Evolutionary conservation across 37 sponge, comb jelly and placozoan species (phyloP), one percentile per base, ranked within the genome.

Genomic region (Aplysina aerophoba): DNA sequence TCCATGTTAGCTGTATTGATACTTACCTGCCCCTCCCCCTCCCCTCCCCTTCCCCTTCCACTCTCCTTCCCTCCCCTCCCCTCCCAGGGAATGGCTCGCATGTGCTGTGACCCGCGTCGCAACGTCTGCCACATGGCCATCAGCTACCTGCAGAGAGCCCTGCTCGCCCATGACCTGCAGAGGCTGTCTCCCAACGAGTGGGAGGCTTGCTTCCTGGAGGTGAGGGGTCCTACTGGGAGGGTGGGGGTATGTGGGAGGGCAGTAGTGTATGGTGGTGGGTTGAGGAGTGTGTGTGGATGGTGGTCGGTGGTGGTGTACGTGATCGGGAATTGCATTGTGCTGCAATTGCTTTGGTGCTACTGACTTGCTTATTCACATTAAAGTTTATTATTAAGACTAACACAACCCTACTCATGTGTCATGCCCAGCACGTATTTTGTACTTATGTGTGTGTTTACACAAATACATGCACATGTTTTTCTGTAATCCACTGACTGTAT

Each of bases 141-240:
- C 53, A 91, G 92, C 4, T 89, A 92, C 86, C 88, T 97, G 21
- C 95, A 97, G 88, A 81, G 96, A 30, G 90, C 93, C 0, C 91
- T 96, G 35, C 84, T 96, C 50, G 91, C 91, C 38, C 94, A 93
- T 57, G 92, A 92, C 20, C 89, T 94, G 37, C 87, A 91, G 37
- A 71, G 40, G 24, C 82, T 97, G 34, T 74, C 84, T 35, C 92
- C 88, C 14, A 33, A 33, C 21, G 97, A 97, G 79, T 97, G 97
- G 97, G 88, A 92, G 27, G 92, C 94, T 0, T 97, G 97, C 84
- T 97, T 97, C 69, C 81, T 79, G 34, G 83, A 97, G 88, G 97
- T 96, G 37, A 12, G 73, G 60, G 21, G 22, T 39, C 17, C 20
- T 79, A 55, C 35, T 50, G 59, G 15, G 17, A 12, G 37, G 17